phyloP scores from a whole-genome alignment of 2,888 invertebrate species.

The Catonia carolina region DNA sequence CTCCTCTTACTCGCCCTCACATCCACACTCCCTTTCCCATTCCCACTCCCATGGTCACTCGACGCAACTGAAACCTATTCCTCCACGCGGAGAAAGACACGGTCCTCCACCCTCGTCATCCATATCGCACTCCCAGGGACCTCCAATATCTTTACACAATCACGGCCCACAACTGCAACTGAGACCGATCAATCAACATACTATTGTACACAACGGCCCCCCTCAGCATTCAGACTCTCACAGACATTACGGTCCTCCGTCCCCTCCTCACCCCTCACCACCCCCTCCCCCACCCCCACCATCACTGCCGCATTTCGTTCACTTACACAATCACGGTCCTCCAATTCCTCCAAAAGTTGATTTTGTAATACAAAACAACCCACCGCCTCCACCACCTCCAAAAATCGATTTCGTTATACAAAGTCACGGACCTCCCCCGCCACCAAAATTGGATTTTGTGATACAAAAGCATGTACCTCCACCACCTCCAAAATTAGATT shows the following conservation, averaged over 20 bases:
- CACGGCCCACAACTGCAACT: constrained; percentile 22
- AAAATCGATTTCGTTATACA: constrained; percentile 32
- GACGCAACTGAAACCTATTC: too few relatives aligned
- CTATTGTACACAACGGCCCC: constrained; percentile 39
- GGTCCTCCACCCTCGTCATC: too few relatives aligned
- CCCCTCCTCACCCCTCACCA: constrained; percentile 38
- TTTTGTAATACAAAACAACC: neutral
- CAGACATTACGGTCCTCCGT: constrained; percentile 31
- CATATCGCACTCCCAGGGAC: constrained; percentile 20
- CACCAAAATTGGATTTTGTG: constrained; percentile 47
- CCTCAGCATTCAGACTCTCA: constrained; percentile 23
- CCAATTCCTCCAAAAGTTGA: too few relatives aligned
- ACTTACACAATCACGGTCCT: constrained; percentile 28
- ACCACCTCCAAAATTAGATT: too few relatives aligned
- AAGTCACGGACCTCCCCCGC: constrained; percentile 18
- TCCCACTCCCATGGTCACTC: too few relatives aligned
- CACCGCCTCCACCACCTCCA: constrained; percentile 36
- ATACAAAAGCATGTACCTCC: constrained; percentile 44
- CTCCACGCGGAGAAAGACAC: too few relatives aligned
- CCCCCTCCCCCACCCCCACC: constrained; percentile 34
- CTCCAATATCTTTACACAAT: constrained; percentile 25
- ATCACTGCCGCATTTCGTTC: constrained; percentile 13
- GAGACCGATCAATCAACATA: constrained; percentile 14
- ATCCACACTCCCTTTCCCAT: too few relatives aligned
- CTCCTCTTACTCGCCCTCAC: too few relatives aligned